Evolutionary conservation across 2,888 invertebrate genomes (phyloP), one percentile per base, ranked within the genome.

Genomic region (Spatulosminthurus flaviceps): DNA sequence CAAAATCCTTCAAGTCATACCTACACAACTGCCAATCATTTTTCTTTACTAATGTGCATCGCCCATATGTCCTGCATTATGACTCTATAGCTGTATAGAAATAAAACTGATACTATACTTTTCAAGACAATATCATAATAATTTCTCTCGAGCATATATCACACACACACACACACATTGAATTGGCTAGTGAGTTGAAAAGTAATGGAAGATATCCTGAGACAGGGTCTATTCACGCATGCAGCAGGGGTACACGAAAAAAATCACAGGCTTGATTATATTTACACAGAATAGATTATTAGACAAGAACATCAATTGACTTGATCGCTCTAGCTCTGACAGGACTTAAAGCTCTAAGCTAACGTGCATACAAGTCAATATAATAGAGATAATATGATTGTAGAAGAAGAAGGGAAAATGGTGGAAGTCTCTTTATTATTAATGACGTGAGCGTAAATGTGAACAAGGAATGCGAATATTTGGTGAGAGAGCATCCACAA

Each of bases 251-350:
- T 51, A 51, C 51, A 51, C 16, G 9, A 51, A 2, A 51, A 19
- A 51, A 51, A 51, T 51, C 9, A 51, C 51, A 51, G n/a, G 51
- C 51, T 51, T 51, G 51, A 51, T 51, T 51, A 51, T 51, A 51
- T 51, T 51, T 51, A 51, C 51, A 51, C 51, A 51, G 51, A 51
- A 51, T 51, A 51, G 51, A 51, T 51, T 51, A 51, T 51, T 51
- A 19, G 51, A 51, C 51, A 51, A 51, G 51, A 51, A 51, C 51
- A 19, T 51, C 51, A 13, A 16, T 51, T 51, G 51, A 51, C 51
- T 51, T 51, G 51, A 51, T 51, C 51, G 16, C 51, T 19, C 9
- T 51, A n/a, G 51, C 5, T 2, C 16, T 51, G 51, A 19, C 51
- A 51, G 51, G 16, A 51, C n/a, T 51, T 19, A 16, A n/a, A 51